Conservation (phyloP, 2,888 invertebrate species). For the Parnassius smintheus region DNA sequence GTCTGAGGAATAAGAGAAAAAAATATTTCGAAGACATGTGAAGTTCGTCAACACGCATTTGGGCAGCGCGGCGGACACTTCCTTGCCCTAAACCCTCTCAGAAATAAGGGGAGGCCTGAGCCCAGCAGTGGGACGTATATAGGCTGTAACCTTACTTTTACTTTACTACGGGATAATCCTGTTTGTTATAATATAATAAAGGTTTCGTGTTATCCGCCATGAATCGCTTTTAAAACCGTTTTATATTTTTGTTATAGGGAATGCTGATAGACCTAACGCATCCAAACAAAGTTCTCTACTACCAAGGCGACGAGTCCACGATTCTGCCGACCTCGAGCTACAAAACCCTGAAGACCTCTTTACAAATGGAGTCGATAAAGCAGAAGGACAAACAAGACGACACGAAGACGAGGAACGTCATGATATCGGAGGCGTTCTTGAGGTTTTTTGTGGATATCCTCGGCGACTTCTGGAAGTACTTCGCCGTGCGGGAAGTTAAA, state of each 20-base stretch:
- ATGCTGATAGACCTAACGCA: slow-evolving; percentile 86
- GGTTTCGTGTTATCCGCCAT: too few relatives aligned
- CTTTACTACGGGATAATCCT: too few relatives aligned
- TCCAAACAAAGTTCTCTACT: slow-evolving; percentile 81
- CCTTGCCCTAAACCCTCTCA: too few relatives aligned
- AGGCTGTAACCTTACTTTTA: too few relatives aligned
- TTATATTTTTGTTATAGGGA: slow-evolving; percentile 70
- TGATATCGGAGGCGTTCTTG: slow-evolving; percentile 89
- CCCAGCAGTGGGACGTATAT: too few relatives aligned
- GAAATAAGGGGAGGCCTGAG: too few relatives aligned
- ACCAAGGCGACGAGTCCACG: slow-evolving; percentile 88
- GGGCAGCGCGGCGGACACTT: too few relatives aligned
- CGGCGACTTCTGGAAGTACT: slow-evolving; percentile 85
- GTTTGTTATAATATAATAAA: too few relatives aligned
- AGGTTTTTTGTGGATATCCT: slow-evolving; percentile 89
- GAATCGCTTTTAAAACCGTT: too few relatives aligned
- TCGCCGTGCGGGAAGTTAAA: slow-evolving; percentile 50
- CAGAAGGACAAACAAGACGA: slow-evolving; percentile 55
- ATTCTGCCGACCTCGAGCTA: slow-evolving; percentile 86
- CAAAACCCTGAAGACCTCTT: slow-evolving; percentile 83
- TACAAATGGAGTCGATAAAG: slow-evolving; percentile 66
- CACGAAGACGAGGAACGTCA: slow-evolving; percentile 83
- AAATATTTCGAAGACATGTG: too few relatives aligned
- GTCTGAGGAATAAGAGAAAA: too few relatives aligned
- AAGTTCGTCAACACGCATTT: too few relatives aligned